Evolutionary conservation across 2,113 vertebrate species (phyloP).

Genomic region (Chascanopsetta lugubris): DNA sequence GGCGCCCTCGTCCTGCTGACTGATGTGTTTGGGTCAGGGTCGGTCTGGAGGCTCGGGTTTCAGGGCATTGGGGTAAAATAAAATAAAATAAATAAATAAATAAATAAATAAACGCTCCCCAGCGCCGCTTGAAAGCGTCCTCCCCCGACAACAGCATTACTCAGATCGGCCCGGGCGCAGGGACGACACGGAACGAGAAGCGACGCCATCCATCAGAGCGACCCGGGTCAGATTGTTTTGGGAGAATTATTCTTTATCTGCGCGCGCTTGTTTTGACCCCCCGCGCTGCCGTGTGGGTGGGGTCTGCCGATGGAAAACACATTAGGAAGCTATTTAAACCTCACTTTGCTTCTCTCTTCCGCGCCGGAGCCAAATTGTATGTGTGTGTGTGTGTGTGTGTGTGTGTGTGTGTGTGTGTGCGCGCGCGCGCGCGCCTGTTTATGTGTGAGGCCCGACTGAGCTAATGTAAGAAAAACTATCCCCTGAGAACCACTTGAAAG

Average conservation of each 20-base stretch:
- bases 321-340: slow-evolving; percentile 30
- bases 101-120: slow-evolving; percentile 37
- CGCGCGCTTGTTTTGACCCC: slow-evolving; percentile 43
- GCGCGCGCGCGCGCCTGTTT: neutral
- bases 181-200: slow-evolving; percentile 42
- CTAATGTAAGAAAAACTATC: slow-evolving; percentile 13
- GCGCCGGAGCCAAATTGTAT: slow-evolving; percentile 3
- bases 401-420: neutral
- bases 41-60: slow-evolving; percentile 64
- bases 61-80: slow-evolving; percentile 51
- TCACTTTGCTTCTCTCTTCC: slow-evolving; percentile 16
- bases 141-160: slow-evolving; percentile 65
- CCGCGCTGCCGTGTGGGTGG: slow-evolving; percentile 41
- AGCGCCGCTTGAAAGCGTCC: slow-evolving; percentile 38
- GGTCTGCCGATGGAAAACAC: slow-evolving; percentile 1
- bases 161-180: slow-evolving; percentile 49
- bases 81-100: too few species aligned
- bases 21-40: slow-evolving; percentile 70
- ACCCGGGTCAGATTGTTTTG: slow-evolving; percentile 41
- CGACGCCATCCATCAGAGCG: slow-evolving; percentile 50
- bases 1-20: slow-evolving; percentile 65
- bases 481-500: slow-evolving; percentile 30
- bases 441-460: slow-evolving; percentile 11
- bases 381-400: neutral
- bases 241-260: slow-evolving; percentile 49